These are phyloP conservation scores for Elmis aenea DNA, from an alignment of 2,888 invertebrate genomes.

Conservation along the genomic window DNA sequence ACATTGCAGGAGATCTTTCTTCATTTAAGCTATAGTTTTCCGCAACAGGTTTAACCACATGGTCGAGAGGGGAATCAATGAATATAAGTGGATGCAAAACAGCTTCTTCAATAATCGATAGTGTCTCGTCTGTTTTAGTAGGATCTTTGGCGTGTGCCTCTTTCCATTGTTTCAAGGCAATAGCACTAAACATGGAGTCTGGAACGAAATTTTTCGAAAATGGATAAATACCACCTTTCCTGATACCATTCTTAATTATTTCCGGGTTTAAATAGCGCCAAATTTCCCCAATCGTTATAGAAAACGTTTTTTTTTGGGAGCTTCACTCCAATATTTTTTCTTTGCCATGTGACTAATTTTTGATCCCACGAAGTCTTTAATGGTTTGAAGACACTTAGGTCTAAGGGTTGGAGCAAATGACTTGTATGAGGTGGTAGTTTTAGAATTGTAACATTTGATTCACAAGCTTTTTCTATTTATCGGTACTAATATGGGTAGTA, in stretches of 20 bases:
- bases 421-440: constrained; percentile 27
- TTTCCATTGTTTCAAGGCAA: background rate
- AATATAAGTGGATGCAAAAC: background rate
- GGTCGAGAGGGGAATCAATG: background rate
- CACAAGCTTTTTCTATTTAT: constrained; percentile 8
- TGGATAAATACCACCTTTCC: constrained; percentile 15
- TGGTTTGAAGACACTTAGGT: constrained; percentile 28
- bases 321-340: constrained; percentile 15
- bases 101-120: background rate
- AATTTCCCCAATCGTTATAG: constrained; percentile 14
- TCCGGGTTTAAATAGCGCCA: constrained; percentile 9
- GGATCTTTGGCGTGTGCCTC: background rate
- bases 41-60: background rate
- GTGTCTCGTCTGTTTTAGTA: background rate
- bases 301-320: constrained; percentile 20
- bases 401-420: constrained; percentile 29
- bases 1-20: no score
- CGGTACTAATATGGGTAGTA: constrained; percentile 24
- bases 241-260: constrained; percentile 16
- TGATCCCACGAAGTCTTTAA: constrained; percentile 19
- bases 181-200: background rate
- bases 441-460: constrained; percentile 24
- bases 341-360: constrained; percentile 17
- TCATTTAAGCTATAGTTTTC: no score
- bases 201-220: background rate